These are phyloP conservation scores for Eupithecia insigniata DNA, from an alignment of 2,888 invertebrate genomes.

Conservation along the genomic window DNA sequence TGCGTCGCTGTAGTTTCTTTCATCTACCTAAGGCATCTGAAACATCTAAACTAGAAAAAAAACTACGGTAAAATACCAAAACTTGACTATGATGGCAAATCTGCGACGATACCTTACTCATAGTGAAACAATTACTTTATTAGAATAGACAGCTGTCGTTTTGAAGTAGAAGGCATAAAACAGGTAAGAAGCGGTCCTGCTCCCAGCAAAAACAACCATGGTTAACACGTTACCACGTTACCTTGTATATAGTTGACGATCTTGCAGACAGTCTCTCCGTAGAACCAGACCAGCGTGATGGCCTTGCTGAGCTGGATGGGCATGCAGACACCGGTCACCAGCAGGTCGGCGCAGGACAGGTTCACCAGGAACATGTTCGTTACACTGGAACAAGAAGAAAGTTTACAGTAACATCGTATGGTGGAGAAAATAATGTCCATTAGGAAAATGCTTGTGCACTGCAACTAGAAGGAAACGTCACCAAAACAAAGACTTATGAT, in stretches of 20 bases:
- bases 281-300: conserved; percentile 88
- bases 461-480: too few species aligned
- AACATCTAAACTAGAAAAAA: too few species aligned
- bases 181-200: not conserved
- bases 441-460: too few species aligned
- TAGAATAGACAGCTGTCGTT: too few species aligned
- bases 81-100: too few species aligned
- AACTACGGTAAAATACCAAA: too few species aligned
- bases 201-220: not conserved
- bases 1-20: too few species aligned
- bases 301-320: conserved; percentile 89
- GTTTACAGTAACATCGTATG: not conserved
- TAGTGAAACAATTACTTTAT: too few species aligned
- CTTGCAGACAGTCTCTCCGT: conserved; percentile 90
- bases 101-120: too few species aligned
- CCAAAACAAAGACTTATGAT: too few species aligned
- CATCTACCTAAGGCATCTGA: too few species aligned
- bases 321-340: conserved; percentile 90
- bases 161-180: too few species aligned
- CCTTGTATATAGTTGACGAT: conserved; percentile 89
- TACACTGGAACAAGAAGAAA: conserved; percentile 82
- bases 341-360: conserved; percentile 87
- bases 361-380: conserved; percentile 91
- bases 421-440: not conserved
- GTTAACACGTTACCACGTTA: conserved; percentile 63